Evolutionary conservation across 2,888 invertebrate genomes (phyloP).

Genomic region (Amiota minor): DNA sequence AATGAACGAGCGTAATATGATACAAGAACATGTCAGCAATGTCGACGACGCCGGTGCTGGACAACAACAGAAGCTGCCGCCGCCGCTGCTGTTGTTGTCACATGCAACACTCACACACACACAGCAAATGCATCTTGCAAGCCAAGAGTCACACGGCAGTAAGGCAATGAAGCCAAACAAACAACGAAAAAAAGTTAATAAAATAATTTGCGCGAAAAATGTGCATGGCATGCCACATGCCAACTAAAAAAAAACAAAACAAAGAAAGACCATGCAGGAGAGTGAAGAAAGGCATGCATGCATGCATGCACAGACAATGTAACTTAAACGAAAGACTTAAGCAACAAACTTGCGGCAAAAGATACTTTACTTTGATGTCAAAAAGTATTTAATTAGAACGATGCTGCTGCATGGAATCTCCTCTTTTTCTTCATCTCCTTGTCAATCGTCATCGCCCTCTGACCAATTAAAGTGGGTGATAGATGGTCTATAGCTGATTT

Average conservation of each 20-base stretch:
- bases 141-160: no score
- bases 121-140: neutral
- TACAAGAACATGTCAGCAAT: constrained; percentile 17
- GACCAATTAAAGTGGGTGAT: no score
- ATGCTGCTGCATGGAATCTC: constrained; percentile 29
- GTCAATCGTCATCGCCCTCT: no score
- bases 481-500: no score
- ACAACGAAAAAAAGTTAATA: constrained; percentile 7
- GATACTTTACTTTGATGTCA: constrained; percentile 16
- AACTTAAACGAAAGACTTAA: constrained; percentile 15
- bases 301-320: no score
- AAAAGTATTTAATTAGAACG: constrained; percentile 5
- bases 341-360: constrained; percentile 23
- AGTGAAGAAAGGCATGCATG: neutral
- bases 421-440: constrained; percentile 37
- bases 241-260: neutral
- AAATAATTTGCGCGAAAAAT: constrained; percentile 16
- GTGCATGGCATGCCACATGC: neutral
- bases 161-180: neutral
- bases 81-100: neutral
- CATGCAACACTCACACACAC: neutral
- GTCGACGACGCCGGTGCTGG: neutral
- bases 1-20: constrained; percentile 16
- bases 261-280: neutral
- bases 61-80: neutral